phyloP scores from a whole-genome alignment of 2,113 vertebrate species.

The Dipodomys ordii region DNA sequence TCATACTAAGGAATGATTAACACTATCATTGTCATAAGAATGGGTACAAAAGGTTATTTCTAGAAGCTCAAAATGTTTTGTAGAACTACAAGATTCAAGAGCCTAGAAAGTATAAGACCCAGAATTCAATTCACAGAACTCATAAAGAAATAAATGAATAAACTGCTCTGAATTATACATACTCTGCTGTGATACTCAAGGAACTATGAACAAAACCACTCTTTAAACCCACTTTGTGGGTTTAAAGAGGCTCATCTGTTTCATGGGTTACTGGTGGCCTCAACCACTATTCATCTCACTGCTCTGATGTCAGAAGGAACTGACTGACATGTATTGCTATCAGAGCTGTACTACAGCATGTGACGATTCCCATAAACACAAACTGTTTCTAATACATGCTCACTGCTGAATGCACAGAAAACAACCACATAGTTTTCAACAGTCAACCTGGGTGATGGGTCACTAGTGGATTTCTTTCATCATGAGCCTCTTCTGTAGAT shows the following conservation, averaged over 20 bases:
- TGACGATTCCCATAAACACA: background rate
- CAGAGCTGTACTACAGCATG: background rate
- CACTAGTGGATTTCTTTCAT: background rate
- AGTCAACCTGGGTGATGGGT: background rate
- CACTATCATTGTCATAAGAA: background rate
- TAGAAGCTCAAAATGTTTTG: background rate
- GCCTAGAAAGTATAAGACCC: background rate
- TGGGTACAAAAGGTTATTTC: background rate
- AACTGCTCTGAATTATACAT: background rate
- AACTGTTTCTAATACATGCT: slow-evolving; percentile 29
- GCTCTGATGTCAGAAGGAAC: background rate
- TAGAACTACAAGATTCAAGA: background rate
- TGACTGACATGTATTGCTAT: background rate
- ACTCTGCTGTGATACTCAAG: background rate
- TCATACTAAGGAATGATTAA: background rate
- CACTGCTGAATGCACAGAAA: background rate
- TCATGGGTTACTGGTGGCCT: background rate
- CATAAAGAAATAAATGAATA: too few species aligned
- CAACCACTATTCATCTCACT: background rate
- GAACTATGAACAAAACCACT: background rate
- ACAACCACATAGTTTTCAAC: background rate
- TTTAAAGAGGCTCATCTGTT: background rate
- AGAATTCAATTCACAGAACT: too few species aligned
- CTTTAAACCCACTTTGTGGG: background rate
- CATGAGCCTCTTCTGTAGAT: background rate